These are phyloP conservation scores for Nebria salina DNA, from an alignment of 2,888 invertebrate genomes.

Conservation along the genomic window DNA sequence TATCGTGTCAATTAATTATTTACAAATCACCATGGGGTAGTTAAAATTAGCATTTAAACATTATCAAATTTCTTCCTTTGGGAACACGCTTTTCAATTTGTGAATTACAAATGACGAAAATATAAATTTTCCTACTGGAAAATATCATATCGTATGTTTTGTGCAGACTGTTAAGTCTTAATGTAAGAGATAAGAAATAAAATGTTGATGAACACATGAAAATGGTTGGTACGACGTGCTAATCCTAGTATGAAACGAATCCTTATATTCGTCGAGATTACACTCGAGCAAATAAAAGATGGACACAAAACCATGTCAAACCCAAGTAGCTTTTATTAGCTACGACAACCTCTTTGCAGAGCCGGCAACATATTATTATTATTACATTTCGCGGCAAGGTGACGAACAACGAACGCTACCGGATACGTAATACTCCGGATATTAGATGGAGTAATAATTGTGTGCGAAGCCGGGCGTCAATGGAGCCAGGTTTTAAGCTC, in stretches of 20 bases:
- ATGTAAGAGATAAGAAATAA: slow-evolving; percentile 11
- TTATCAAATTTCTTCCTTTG: not conserved
- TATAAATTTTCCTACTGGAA: not conserved
- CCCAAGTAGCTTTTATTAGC: slow-evolving; percentile 37
- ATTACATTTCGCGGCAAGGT: slow-evolving; percentile 26
- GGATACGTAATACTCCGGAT: slow-evolving; percentile 39
- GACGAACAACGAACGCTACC: slow-evolving; percentile 34
- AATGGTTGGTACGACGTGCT: not conserved
- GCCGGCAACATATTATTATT: slow-evolving; percentile 37
- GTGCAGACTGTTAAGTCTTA: too few relatives aligned
- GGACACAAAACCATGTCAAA: slow-evolving; percentile 36
- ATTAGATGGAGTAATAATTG: slow-evolving; percentile 40
- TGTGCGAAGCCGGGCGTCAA: slow-evolving; percentile 25
- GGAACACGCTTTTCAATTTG: not conserved
- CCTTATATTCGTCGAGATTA: slow-evolving; percentile 25
- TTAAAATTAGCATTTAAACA: not conserved
- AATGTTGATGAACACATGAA: not conserved
- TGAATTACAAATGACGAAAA: not conserved
- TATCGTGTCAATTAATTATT: not conserved
- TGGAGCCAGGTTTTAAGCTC: slow-evolving; percentile 38
- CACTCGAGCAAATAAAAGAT: slow-evolving; percentile 26
- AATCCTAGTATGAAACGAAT: slow-evolving; percentile 5
- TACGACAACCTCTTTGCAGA: slow-evolving; percentile 6
- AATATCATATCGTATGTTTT: too few relatives aligned
- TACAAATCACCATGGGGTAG: not conserved